These are phyloP conservation scores for Coenonympha arcania DNA, from an alignment of 2,888 invertebrate species.

Conservation along the genomic window DNA sequence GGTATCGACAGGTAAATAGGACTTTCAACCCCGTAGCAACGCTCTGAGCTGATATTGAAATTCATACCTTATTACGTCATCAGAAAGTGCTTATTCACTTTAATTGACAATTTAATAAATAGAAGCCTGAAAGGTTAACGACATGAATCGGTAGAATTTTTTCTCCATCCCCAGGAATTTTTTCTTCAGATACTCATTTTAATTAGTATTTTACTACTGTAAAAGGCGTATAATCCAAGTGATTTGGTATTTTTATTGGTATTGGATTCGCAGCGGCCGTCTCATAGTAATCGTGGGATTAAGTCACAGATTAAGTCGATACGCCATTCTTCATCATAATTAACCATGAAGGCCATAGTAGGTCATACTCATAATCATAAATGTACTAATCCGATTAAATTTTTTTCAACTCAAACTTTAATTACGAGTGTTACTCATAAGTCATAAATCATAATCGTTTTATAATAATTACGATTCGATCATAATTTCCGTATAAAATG, in stretches of 20 bases:
- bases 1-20: conserved; percentile 22
- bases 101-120: not conserved
- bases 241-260: conserved; percentile 12
- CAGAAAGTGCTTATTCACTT: conserved; percentile 2
- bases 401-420: too few species aligned
- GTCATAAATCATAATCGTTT: too few species aligned
- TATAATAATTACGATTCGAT: too few species aligned
- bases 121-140: conserved; percentile 3
- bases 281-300: conserved; percentile 10
- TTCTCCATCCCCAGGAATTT: not conserved
- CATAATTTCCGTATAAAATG: too few species aligned
- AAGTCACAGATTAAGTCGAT: conserved; percentile 11
- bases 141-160: not conserved
- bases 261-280: conserved; percentile 12
- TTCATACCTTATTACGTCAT: conserved; percentile 9
- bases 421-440: too few species aligned
- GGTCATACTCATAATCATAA: not conserved
- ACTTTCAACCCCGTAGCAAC: conserved; percentile 15
- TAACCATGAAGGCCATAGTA: not conserved
- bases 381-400: too few species aligned
- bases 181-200: not conserved
- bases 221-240: not conserved
- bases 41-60: conserved; percentile 1
- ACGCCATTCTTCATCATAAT: conserved; percentile 7
- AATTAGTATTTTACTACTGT: not conserved